Conservation (phyloP, 2,113 vertebrate genomes). For the Cathartes aura region DNA sequence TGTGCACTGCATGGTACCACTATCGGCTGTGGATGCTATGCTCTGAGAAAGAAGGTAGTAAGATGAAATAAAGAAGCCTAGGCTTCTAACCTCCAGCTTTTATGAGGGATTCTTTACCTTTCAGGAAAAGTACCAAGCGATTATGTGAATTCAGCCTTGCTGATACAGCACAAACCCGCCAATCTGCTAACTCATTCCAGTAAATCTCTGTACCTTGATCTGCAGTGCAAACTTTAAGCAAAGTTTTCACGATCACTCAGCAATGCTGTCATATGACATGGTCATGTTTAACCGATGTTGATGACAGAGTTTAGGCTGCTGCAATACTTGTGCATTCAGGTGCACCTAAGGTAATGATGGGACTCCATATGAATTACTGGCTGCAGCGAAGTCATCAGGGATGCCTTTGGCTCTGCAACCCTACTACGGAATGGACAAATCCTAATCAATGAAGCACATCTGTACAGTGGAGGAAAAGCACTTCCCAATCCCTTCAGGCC, state of each 20-base stretch:
- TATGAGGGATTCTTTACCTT: not conserved
- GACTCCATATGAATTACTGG: not conserved
- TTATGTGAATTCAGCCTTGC: not conserved
- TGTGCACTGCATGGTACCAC: not conserved
- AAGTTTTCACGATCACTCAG: not conserved
- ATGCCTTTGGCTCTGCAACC: not conserved
- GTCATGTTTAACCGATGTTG: not conserved
- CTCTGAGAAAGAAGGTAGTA: not conserved
- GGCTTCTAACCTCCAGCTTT: not conserved
- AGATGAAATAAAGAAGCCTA: not conserved
- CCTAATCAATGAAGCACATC: slow-evolving; percentile 44
- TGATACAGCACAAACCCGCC: not conserved
- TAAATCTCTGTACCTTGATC: not conserved
- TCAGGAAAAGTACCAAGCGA: not conserved
- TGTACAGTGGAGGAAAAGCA: not conserved
- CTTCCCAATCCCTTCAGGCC: not conserved
- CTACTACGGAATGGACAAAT: slow-evolving; percentile 1
- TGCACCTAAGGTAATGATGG: not conserved
- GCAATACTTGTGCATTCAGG: not conserved
- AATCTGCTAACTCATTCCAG: not conserved
- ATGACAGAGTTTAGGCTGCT: not conserved
- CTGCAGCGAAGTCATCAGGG: not conserved
- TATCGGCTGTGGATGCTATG: not conserved
- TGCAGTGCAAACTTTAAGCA: not conserved
- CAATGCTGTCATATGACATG: rapidly evolving